Conservation (phyloP, 2,888 invertebrate species). For the Drosophila subquinaria region DNA sequence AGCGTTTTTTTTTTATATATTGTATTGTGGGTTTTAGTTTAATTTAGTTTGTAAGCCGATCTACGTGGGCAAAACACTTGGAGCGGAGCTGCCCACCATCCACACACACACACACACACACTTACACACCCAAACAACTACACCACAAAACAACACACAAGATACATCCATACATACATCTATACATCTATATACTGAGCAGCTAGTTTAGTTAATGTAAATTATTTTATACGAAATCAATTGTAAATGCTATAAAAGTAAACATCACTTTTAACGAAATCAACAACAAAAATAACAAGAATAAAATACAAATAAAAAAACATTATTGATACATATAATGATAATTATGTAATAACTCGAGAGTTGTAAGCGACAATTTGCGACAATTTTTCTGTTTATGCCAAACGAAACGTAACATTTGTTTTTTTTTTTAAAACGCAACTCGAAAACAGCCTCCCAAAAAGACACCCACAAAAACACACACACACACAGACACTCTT, state of each 20-base stretch:
- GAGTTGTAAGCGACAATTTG: conserved; percentile 66
- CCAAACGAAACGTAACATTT: conserved; percentile 62
- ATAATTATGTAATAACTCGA: conserved; percentile 69
- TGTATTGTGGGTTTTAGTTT: conserved; percentile 66
- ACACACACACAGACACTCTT: conserved; percentile 26
- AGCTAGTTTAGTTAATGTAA: conserved; percentile 78
- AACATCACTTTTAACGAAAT: conserved; percentile 64
- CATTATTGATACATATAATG: conserved; percentile 30
- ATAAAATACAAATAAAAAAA: conserved; percentile 25
- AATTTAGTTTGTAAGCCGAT: conserved; percentile 70
- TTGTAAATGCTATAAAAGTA: conserved; percentile 66
- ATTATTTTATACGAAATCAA: conserved; percentile 72
- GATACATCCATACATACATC: conserved; percentile 18
- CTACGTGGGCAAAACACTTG: conserved; percentile 57
- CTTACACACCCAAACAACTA: conserved; percentile 10
- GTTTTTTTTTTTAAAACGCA: conserved; percentile 13
- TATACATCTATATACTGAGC: conserved; percentile 35
- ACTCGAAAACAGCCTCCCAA: conserved; percentile 26
- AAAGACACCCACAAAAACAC: conserved; percentile 43
- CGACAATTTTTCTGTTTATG: conserved; percentile 67
- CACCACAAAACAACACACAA: conserved; percentile 13
- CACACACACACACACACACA: conserved; percentile 7
- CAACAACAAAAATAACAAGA: conserved; percentile 28
- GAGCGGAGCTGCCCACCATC: conserved; percentile 57
- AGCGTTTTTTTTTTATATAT: conserved; percentile 34